Base-by-base conservation (phyloP, 1,140 invertebrate genomes). In the Nasonia giraulti region DNA sequence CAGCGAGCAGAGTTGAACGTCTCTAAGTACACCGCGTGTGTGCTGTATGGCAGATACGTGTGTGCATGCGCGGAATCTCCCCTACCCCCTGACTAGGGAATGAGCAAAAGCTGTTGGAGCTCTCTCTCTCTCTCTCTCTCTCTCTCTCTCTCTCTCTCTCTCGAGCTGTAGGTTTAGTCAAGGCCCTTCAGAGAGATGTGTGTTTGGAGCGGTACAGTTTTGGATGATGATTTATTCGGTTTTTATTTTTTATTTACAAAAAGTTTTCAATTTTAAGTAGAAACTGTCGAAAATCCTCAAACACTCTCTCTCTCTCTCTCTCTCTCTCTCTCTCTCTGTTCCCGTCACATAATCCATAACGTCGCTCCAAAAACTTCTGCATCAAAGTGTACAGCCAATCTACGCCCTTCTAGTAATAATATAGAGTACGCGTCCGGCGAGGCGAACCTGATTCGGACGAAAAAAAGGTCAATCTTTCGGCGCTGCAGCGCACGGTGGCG, bases 391-490 rank as follows among this genome's bases (percentile, higher is more conserved):
- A 44, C 8, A 44, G 7, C 40, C 40, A 44, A 44, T 44, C 40
- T 44, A 44, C 40, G 40, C 10, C 40, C 40, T 44, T 44, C 10
- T 8, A 14, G 31, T 10, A 17, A 11, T 83, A 83, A 83, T 83
- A 75, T n/a, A 40, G 80, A 31, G 44, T 37, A 62, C 27, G 31
- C 4, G 69, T 74, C 74, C 37, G 23, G 66, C 20, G 69, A 82
- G 31, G 80, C 80, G n/a, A 62, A 83, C 55, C 81, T 83, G 44
- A 82, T 73, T 75, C 55, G 33, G 8, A 47, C 74, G 37, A 83
- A 83, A 82, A 80, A 83, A 83, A 83, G 82, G 75, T 83, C 82
- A 83, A 83, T 78, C 82, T 69, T 76, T 76, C 33, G 37, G n/a
- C 37, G 71, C 17, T 1, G 27, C 27, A 82, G 55, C 50, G 40